These are phyloP conservation scores for Lepeophtheirus nordmannii DNA, from an alignment of 2,888 invertebrate species.

Conservation along the genomic window DNA sequence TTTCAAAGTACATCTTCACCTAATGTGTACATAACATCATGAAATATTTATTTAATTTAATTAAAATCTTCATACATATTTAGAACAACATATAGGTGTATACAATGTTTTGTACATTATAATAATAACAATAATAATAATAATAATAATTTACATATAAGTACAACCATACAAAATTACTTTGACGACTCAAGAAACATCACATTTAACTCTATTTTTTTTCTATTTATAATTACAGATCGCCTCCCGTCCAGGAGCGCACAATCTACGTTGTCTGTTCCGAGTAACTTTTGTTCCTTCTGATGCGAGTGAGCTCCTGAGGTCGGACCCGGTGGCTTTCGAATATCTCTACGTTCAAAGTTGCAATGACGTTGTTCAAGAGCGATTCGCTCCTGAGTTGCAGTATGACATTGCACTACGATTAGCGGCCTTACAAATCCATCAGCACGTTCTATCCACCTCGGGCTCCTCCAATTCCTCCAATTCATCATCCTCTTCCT, in stretches of 20 bases:
- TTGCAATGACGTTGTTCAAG: conserved; percentile 83
- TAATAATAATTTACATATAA: no score
- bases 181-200: no score
- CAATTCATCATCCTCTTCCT: no score
- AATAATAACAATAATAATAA: no score
- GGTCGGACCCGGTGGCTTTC: conserved; percentile 64
- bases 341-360: conserved; percentile 74
- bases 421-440: conserved; percentile 73
- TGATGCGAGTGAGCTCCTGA: conserved; percentile 65
- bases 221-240: conserved; percentile 54
- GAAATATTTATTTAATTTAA: no score
- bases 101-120: no score
- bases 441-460: conserved; percentile 69
- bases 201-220: no score
- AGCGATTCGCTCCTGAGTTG: conserved; percentile 72
- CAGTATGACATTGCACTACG: conserved; percentile 71
- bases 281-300: conserved; percentile 74
- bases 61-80: no score
- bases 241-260: conserved; percentile 73
- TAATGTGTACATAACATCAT: no score
- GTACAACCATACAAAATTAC: no score
- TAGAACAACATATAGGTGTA: no score
- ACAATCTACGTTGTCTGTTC: conserved; percentile 73
- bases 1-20: no score
- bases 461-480: conserved; percentile 44